Evolutionary conservation across 2,888 invertebrate species (phyloP).

Genomic region (Campoplex capitator): DNA sequence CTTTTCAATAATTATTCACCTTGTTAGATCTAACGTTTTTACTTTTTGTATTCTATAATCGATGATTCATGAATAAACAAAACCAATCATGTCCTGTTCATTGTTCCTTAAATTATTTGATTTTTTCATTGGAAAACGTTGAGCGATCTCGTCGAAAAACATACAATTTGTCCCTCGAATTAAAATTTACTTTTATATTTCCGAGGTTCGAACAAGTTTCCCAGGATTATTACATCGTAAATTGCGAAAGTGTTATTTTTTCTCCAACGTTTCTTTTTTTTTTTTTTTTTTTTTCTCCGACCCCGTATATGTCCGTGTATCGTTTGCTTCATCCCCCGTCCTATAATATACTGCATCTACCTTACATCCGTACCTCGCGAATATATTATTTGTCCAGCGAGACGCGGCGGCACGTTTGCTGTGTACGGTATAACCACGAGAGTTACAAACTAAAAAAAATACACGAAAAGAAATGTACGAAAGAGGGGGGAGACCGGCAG

Average conservation of each 20-base stretch:
- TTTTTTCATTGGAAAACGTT: not conserved
- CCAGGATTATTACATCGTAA: constrained; percentile 40
- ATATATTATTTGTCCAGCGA: constrained; percentile 64
- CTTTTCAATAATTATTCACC: constrained; percentile 12
- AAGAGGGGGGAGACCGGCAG: not conserved
- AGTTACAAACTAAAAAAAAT: constrained; percentile 9
- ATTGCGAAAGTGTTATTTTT: constrained; percentile 13
- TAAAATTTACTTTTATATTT: constrained; percentile 7
- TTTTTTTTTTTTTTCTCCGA: not conserved
- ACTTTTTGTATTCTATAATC: not conserved
- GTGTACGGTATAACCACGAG: constrained; percentile 38
- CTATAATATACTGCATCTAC: constrained; percentile 30
- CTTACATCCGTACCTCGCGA: constrained; percentile 41
- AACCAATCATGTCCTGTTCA: not conserved
- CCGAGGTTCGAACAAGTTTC: not conserved
- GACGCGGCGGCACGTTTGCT: constrained; percentile 56
- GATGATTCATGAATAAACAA: not conserved
- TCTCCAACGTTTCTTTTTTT: not conserved
- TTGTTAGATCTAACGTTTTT: not conserved
- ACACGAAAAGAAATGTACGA: constrained; percentile 1
- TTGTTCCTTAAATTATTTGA: not conserved
- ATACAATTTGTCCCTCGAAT: not conserved
- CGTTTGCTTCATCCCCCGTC: constrained; percentile 32
- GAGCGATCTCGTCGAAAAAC: not conserved
- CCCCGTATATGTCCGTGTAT: constrained; percentile 14